Base-by-base conservation (phyloP, 2,113 vertebrate species). In the Lophotis ruficrista region DNA sequence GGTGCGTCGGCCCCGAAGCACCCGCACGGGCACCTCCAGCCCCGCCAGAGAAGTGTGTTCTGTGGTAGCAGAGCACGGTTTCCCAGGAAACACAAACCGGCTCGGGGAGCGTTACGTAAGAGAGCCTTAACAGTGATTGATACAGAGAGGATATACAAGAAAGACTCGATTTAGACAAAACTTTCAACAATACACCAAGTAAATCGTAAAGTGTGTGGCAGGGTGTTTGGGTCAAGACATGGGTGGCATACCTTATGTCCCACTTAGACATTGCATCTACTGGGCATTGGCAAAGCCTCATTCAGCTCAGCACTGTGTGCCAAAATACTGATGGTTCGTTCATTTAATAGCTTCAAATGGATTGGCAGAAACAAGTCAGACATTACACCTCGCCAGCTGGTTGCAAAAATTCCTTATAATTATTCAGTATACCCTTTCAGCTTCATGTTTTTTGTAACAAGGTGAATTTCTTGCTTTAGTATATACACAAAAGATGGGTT, bases 71-170 rank as follows among this genome's bases (percentile, higher is more conserved):
- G 38, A 64, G 10, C 45, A 4, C 3, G 21, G 23, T 12, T 28
- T 10, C 9, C 14, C 8, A 2, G 18, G 12, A 13, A 51, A 7
- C 15, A 1, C 27, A 5, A 17, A 3, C 8, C 8, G 0, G 0
- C 13, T 27, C 16, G 7, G 28, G 8, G 14, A 6, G 20, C 10
- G 4, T 1, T 43, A 4, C 10, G 17, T 17, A 3, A 9, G 12
- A 58, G 41, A 22, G 35, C 13, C 2, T 14, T 57, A 9, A 6
- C 15, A 14, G 15, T 19, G 4, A 9, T 14, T 21, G 50, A 3
- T 27, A n/a, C 13, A 24, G 24, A 8, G 19, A 15, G 41, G 10
- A 7, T 35, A 38, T 25, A 12, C 20, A 18, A 3, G 50, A 25
- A 38, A 16, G 37, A 8, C 8, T 38, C 24, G 23, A 15, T 38